Conservation (phyloP, 2,888 invertebrate genomes). For the Conchocele bisecta region DNA sequence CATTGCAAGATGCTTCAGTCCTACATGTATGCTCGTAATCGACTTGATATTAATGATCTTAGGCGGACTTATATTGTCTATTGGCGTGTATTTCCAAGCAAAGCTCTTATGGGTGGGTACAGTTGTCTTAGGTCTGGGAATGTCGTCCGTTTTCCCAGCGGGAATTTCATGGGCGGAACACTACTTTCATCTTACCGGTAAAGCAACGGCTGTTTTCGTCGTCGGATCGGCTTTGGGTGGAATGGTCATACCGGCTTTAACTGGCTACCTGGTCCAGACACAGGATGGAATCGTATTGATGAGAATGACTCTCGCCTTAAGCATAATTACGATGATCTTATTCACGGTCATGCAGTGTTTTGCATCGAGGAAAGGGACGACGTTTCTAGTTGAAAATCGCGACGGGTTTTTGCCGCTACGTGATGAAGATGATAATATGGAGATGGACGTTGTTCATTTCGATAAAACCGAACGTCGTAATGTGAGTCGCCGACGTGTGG, state of each 20-base stretch:
- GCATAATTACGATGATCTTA: conserved; percentile 71
- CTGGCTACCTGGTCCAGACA: conserved; percentile 80
- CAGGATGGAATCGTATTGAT: conserved; percentile 80
- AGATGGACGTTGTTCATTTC: conserved; percentile 60
- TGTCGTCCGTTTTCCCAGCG: conserved; percentile 84
- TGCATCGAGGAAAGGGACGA: conserved; percentile 66
- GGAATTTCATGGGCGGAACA: conserved; percentile 83
- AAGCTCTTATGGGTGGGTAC: conserved; percentile 82
- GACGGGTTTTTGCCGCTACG: conserved; percentile 69
- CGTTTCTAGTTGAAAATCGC: conserved; percentile 40
- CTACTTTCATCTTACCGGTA: conserved; percentile 83
- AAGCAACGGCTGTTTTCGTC: conserved; percentile 83
- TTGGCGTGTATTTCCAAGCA: conserved; percentile 71
- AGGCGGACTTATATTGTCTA: conserved; percentile 79
- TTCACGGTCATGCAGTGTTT: conserved; percentile 80
- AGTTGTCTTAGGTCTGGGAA: conserved; percentile 82
- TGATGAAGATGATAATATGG: conserved; percentile 64
- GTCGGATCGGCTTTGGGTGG: conserved; percentile 83
- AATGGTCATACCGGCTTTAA: conserved; percentile 81
- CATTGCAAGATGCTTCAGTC: conserved; percentile 80
- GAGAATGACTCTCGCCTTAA: conserved; percentile 77
- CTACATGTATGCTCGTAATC: conserved; percentile 80
- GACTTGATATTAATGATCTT: conserved; percentile 78
- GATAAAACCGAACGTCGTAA: conserved; percentile 45
- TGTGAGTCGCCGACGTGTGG: conserved; percentile 18